Evolutionary conservation across 2,113 vertebrate species (phyloP), one percentile per base, ranked within the genome.

Genomic region (Hemibagrus wyckioides): DNA sequence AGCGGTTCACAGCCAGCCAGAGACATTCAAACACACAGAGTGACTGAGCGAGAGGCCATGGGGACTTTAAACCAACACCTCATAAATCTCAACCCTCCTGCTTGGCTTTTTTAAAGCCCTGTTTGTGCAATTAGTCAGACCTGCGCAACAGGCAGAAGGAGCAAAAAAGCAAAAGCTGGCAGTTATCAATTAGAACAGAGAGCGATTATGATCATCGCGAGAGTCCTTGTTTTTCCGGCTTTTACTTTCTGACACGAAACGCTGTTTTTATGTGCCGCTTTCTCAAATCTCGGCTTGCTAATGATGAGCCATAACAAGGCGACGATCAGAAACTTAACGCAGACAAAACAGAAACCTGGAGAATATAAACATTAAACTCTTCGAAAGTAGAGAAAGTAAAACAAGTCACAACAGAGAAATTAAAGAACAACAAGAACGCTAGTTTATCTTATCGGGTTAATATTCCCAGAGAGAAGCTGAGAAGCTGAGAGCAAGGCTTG

Each of bases 11-110:
- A 82, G 76, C 82, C 19, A 23, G 82, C 44, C 65, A 56, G 41
- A 83, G 79, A 54, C 73, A 65, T 75, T 80, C 59, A 80, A 79
- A 87, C 39, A 75, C 59, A 85, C 57, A 28, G 41, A 11, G 56
- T 23, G n/a, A 75, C 61, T 69, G 71, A 87, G 83, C 23, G 50
- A 73, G 80, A 85, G 87, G 33, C 69, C 21, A 65, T 75, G 44
- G 80, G 83, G 81, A 48, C 69, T 65, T 85, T 86, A 86, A 65
- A 82, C 86, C 80, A 89, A 91, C 88, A 86, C 86, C 88, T 88
- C 82, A 80, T 89, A 89, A 88, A 89, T 91, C 86, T 79, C 57
- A 65, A 23, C 82, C 82, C 67, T 79, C 67, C 33, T 59, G 36
- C 56, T 82, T 23, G 52, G 71, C 30, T 54, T 86, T n/a, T 48